phyloP scores from a whole-genome alignment of 2,888 invertebrate species.

The Parelbella ahira region DNA sequence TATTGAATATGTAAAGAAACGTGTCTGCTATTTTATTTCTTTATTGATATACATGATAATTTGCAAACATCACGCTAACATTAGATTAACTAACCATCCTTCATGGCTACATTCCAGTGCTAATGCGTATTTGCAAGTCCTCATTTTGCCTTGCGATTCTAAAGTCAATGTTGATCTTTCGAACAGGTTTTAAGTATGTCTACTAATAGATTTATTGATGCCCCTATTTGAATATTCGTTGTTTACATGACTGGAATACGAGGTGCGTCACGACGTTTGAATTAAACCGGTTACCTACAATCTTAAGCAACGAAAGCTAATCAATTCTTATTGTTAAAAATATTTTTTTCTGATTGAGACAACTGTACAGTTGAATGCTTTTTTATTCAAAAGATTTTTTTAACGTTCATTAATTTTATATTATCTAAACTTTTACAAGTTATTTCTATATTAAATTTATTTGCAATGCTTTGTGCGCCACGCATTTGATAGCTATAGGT shows the following conservation, averaged over 20 bases:
- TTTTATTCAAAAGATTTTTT: too few species aligned
- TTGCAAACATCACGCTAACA: conserved; percentile 1
- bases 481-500: too few species aligned
- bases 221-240: conserved; percentile 15
- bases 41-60: conserved; percentile 8
- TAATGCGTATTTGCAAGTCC: conserved; percentile 23
- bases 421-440: too few species aligned
- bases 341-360: too few species aligned
- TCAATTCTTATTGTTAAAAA: too few species aligned
- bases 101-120: conserved; percentile 14
- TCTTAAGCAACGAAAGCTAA: too few species aligned
- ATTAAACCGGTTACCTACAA: not conserved
- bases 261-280: conserved; percentile 1
- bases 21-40: too few species aligned
- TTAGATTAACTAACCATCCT: conserved; percentile 14
- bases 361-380: too few species aligned
- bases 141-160: conserved; percentile 17
- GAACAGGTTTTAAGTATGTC: conserved; percentile 18
- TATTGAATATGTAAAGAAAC: too few species aligned
- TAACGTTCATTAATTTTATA: too few species aligned
- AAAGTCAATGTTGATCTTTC: conserved; percentile 19
- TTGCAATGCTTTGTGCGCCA: too few species aligned
- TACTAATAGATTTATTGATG: conserved; percentile 24
- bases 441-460: too few species aligned
- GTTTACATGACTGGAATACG: conserved; percentile 1